Conservation (phyloP, 1,140 invertebrate species). For the Trichoplusia ni region DNA sequence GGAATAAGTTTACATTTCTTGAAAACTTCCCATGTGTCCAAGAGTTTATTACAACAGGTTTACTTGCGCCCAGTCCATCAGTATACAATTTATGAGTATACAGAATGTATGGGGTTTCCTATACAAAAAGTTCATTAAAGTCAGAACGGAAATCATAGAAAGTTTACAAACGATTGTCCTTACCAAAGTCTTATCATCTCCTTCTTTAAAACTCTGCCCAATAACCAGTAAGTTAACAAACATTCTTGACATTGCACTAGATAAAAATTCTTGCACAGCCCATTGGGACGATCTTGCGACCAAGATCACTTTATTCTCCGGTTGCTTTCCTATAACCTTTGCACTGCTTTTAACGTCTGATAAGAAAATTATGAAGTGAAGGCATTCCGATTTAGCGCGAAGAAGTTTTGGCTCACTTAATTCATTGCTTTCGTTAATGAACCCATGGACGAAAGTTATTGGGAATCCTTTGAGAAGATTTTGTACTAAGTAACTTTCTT, state of each 20-base stretch:
- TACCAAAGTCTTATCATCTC: slow-evolving; percentile 54
- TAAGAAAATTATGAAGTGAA: slow-evolving; percentile 85
- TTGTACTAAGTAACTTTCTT: slow-evolving; percentile 81
- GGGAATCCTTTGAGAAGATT: slow-evolving; percentile 83
- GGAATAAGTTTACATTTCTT: slow-evolving; percentile 85
- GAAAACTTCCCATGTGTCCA: slow-evolving; percentile 85
- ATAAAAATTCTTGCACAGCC: slow-evolving; percentile 86
- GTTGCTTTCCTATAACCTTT: slow-evolving; percentile 83
- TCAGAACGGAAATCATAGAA: not conserved
- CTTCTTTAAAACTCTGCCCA: slow-evolving; percentile 82
- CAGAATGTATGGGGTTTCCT: slow-evolving; percentile 86
- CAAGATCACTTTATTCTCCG: slow-evolving; percentile 83
- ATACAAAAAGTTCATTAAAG: slow-evolving; percentile 31
- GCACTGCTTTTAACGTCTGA: slow-evolving; percentile 83
- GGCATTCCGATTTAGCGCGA: slow-evolving; percentile 75
- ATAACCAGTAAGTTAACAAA: slow-evolving; percentile 87
- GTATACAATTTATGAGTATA: slow-evolving; percentile 87
- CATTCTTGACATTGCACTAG: slow-evolving; percentile 82
- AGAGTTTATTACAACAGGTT: slow-evolving; percentile 84
- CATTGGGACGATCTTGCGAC: slow-evolving; percentile 86
- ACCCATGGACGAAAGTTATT: slow-evolving; percentile 82
- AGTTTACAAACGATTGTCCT: slow-evolving; percentile 10
- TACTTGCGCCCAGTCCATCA: slow-evolving; percentile 85
- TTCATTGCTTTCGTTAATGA: slow-evolving; percentile 74
- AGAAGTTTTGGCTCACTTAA: slow-evolving; percentile 65